A percentile compares a stretch with the other conserved stretches of the same genome.
Conservation (phyloP, 1,140 invertebrate genomes). For the Ceratosolen solmsi region DNA sequence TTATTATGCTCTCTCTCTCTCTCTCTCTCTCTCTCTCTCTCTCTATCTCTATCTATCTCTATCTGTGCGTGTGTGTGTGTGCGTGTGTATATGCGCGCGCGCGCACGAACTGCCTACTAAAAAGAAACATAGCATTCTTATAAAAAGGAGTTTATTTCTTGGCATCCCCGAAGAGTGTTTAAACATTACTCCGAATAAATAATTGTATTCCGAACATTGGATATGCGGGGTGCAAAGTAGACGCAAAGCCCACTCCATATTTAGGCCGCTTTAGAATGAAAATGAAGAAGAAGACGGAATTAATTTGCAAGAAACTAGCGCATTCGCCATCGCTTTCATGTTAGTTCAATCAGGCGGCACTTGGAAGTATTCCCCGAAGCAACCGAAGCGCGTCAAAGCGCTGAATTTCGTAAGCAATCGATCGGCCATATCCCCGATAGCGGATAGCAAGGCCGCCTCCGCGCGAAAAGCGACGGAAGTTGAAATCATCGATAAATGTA, state of each 20-base stretch:
- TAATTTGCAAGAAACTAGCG: background rate
- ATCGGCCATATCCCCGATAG: background rate
- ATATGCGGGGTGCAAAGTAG: background rate
- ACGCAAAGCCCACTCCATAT: background rate
- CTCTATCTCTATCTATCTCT: too few species aligned
- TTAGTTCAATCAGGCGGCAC: background rate
- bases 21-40: too few species aligned
- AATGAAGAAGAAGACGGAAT: background rate
- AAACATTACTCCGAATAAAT: too few species aligned
- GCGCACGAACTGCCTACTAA: too few species aligned
- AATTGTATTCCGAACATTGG: too few species aligned
- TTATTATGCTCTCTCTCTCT: too few species aligned
- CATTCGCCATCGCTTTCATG: background rate
- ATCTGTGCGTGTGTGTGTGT: too few species aligned
- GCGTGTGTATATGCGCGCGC: too few species aligned
- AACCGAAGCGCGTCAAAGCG: background rate
- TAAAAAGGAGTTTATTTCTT: too few species aligned
- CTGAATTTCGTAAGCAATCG: background rate
- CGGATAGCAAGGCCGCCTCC: background rate
- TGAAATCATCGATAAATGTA: background rate
- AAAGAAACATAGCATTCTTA: too few species aligned
- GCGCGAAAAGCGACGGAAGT: background rate
- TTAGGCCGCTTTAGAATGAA: background rate
- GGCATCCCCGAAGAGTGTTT: too few species aligned
- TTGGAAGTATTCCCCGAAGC: background rate